These are phyloP conservation scores for Poecilus cupreus DNA, from an alignment of 2,888 invertebrate genomes.

Conservation along the genomic window DNA sequence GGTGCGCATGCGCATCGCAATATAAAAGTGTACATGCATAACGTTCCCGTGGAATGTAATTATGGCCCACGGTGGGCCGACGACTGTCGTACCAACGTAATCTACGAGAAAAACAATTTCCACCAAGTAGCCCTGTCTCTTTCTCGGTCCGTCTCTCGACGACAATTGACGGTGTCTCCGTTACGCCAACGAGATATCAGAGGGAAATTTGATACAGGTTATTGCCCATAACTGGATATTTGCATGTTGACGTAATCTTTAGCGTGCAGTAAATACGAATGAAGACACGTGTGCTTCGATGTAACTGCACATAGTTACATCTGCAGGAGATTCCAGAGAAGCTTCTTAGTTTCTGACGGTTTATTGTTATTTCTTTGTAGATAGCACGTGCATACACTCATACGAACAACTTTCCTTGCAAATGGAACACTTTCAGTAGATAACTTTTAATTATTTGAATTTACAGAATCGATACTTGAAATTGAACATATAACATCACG, in stretches of 20 bases:
- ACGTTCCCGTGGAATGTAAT: conserved; percentile 32
- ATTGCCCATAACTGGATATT: conserved; percentile 23
- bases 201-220: conserved; percentile 21
- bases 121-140: not conserved
- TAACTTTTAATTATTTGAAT: too few relatives aligned
- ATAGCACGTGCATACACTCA: not conserved
- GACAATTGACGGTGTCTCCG: not conserved
- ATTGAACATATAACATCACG: too few relatives aligned
- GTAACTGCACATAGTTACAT: conserved; percentile 12
- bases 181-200: not conserved
- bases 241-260: conserved; percentile 21
- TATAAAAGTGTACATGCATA: conserved; percentile 34
- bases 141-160: not conserved
- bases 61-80: conserved; percentile 13
- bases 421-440: too few relatives aligned
- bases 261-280: conserved; percentile 1
- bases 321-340: not conserved
- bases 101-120: conserved; percentile 40
- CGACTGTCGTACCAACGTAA: conserved; percentile 9
- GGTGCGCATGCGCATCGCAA: not conserved
- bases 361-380: conserved; percentile 30
- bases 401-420: too few relatives aligned
- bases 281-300: not conserved
- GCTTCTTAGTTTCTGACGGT: conserved; percentile 18
- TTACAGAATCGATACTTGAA: too few relatives aligned